Evolutionary conservation across 2,113 vertebrate species (phyloP), one percentile per base, ranked within the genome.

Genomic region (Tamias sibiricus): DNA sequence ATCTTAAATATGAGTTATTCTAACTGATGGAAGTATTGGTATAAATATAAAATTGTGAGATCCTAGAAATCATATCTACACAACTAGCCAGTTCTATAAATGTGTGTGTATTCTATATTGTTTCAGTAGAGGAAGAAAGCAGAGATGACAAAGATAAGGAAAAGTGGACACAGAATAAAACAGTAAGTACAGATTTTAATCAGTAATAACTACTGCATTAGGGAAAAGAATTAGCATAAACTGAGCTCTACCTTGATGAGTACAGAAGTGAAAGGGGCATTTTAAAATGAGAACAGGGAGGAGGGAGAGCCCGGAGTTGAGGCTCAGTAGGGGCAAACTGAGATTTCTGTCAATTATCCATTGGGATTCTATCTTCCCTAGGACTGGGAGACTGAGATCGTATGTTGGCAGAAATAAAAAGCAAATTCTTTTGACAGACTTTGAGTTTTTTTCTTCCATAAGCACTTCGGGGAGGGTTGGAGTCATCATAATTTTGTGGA

Each of bases 301-400:
- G 42, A 86, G 6, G n/a, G 12, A 40, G 44, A 52, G 47, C 30
- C 0, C 4, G 6, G 1, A 12, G 3, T 7, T 19, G n/a, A 14
- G 22, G 3, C 0, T 62, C 42, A 1, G 5, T 8, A 40, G 0
- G 30, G 3, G 12, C 20, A 77, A 42, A 30, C 2, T 54, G 16
- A 49, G 9, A 37, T 57, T 83, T 59, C 32, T 22, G 11, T 11
- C 13, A 35, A 3, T 62, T 83, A 44, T 49, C 42, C n/a, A 52
- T 9, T 30, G 8, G 0, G 2, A 76, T 77, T 86, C 44, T 8
- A 75, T 64, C 22, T n/a, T 49, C 40, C 35, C 11, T 57, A 85
- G 66, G 11, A 52, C 17, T 17, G 22, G 11, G 12, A 64, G 10
- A 74, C 37, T 57, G 62, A 22, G 6, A n/a, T 3, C 3, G 52